Conservation (phyloP, 2,888 invertebrate species). For the Caenorhabditis macrosperma region DNA sequence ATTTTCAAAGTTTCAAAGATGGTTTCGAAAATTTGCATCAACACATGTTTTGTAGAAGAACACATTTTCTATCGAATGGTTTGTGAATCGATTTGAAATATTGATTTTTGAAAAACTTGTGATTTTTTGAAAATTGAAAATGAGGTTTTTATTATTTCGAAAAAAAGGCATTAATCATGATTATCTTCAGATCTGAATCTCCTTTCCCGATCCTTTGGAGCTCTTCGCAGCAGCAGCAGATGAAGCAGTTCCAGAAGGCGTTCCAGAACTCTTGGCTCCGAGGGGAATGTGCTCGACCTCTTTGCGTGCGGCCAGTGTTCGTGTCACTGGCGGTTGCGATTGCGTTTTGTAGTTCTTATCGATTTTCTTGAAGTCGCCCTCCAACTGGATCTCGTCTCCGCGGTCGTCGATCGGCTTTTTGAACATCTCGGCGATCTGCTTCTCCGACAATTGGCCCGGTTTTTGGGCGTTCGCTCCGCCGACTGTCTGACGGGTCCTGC, state of each 20-base stretch:
- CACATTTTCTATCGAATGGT: too few relatives aligned
- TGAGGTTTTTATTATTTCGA: too few relatives aligned
- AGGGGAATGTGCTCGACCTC: constrained; percentile 44
- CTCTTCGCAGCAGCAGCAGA: background rate
- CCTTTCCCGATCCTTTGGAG: background rate
- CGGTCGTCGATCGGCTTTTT: constrained; percentile 59
- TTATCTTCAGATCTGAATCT: too few relatives aligned
- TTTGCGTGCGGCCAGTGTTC: constrained; percentile 37
- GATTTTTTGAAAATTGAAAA: too few relatives aligned
- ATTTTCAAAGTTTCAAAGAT: too few relatives aligned
- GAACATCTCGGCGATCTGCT: constrained; percentile 59
- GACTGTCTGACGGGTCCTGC: constrained; percentile 43
- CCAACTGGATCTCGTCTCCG: constrained; percentile 62
- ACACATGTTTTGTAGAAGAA: too few relatives aligned
- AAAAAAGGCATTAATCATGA: background rate
- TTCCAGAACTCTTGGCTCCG: too few relatives aligned
- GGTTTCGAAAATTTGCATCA: too few relatives aligned
- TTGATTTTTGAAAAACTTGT: too few relatives aligned
- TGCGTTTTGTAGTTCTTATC: constrained; percentile 56
- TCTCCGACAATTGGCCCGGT: constrained; percentile 36
- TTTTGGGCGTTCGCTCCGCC: constrained; percentile 29
- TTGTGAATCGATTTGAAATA: too few relatives aligned
- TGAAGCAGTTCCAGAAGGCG: too few relatives aligned
- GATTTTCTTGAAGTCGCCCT: constrained; percentile 61
- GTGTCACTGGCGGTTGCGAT: constrained; percentile 23